phyloP scores from a whole-genome alignment of 92 coral and sea anemone species.

The Siderastrea siderea region DNA sequence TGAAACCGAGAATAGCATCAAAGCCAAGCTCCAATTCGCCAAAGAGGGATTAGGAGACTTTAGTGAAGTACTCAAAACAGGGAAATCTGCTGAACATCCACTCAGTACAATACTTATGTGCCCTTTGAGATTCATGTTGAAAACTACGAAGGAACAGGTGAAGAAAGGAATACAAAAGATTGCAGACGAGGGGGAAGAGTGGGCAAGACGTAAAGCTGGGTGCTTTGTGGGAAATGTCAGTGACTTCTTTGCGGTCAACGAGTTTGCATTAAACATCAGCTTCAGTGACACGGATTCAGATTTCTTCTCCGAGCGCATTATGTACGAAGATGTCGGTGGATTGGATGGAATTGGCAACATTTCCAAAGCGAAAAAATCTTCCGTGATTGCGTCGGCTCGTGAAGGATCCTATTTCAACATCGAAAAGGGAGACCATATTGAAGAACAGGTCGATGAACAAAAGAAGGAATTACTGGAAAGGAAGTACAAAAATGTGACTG shows the following conservation, averaged over 20 bases:
- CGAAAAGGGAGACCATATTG: constrained; percentile 77
- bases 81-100: constrained; percentile 71
- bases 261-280: constrained; percentile 15
- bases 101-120: constrained; percentile 71
- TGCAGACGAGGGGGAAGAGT: constrained; percentile 40
- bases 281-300: constrained; percentile 24
- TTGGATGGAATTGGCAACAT: constrained; percentile 49
- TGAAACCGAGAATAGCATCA: constrained; percentile 56
- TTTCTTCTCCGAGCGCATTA: constrained; percentile 69
- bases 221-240: constrained; percentile 65
- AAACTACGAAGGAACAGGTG: constrained; percentile 47
- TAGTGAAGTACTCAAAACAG: constrained; percentile 68
- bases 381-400: constrained; percentile 50
- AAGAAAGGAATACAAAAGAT: constrained; percentile 46
- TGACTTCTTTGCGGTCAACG: constrained; percentile 64
- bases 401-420: constrained; percentile 63
- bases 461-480: constrained; percentile 54
- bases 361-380: constrained; percentile 58
- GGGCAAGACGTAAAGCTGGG: constrained; percentile 26
- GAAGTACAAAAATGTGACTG: constrained; percentile 54
- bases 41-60: constrained; percentile 69
- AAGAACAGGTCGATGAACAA: constrained; percentile 76
- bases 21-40: constrained; percentile 49
- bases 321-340: constrained; percentile 50
- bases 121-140: constrained; percentile 66